These are phyloP conservation scores for Eupithecia inturbata DNA, from an alignment of 2,888 invertebrate genomes.

Conservation along the genomic window DNA sequence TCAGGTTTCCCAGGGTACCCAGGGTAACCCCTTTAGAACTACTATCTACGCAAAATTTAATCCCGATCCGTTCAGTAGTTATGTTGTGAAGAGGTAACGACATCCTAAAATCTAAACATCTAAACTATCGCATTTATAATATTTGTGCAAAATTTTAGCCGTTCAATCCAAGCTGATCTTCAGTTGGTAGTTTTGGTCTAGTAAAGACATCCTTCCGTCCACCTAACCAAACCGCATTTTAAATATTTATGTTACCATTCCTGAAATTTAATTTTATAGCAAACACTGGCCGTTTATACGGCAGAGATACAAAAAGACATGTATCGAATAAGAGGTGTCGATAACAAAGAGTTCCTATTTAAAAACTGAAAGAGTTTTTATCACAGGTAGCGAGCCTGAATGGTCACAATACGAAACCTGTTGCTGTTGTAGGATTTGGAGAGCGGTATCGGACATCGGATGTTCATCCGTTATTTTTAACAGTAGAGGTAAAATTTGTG, in stretches of 20 bases:
- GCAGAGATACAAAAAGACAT: not conserved
- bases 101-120: not conserved
- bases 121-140: not conserved
- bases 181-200: too few relatives aligned
- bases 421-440: conserved; percentile 13
- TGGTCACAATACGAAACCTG: conserved; percentile 26
- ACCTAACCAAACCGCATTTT: too few relatives aligned
- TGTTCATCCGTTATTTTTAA: conserved; percentile 8
- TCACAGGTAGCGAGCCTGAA: conserved; percentile 22
- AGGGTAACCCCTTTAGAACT: too few relatives aligned
- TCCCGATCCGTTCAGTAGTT: not conserved
- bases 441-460: conserved; percentile 10
- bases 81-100: not conserved
- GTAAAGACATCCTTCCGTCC: too few relatives aligned
- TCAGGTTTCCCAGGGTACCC: too few relatives aligned
- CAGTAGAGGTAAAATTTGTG: not conserved
- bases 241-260: too few relatives aligned
- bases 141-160: too few relatives aligned
- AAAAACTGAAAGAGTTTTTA: conserved; percentile 21
- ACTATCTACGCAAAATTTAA: not conserved
- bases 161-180: too few relatives aligned
- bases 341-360: conserved; percentile 15
- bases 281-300: not conserved
- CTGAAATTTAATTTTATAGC: not conserved
- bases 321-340: conserved; percentile 10